Evolutionary conservation across 2,113 vertebrate genomes (phyloP).

Genomic region (Lasiurus cinereus): DNA sequence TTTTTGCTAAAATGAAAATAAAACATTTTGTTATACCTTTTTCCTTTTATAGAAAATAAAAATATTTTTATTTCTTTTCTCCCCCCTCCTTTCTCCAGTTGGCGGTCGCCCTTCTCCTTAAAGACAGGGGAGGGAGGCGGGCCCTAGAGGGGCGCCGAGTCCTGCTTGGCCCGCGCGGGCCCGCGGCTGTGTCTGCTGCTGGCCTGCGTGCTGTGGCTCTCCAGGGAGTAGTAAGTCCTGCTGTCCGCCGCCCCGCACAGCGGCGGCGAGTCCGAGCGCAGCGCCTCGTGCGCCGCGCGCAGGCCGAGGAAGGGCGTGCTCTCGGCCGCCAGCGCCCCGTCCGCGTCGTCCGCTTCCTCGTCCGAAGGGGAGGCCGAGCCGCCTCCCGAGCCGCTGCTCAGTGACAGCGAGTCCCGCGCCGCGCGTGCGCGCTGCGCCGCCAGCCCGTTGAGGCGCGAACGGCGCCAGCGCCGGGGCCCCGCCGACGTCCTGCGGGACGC

Average conservation of each 20-base stretch:
- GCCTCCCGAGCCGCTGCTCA: constrained; percentile 96
- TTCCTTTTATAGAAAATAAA: constrained; percentile 99
- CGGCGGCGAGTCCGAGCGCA: constrained; percentile 91
- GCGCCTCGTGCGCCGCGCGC: constrained; percentile 91
- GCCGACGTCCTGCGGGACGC: constrained; percentile 90
- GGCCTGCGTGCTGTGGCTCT: constrained; percentile 90
- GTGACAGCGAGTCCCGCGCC: constrained; percentile 94
- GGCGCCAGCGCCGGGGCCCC: constrained; percentile 93
- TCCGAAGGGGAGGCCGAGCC: constrained; percentile 88
- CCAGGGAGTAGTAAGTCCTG: constrained; percentile 96
- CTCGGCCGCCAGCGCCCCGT: constrained; percentile 95
- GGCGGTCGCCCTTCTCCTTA: constrained; percentile 71
- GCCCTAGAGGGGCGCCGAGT: constrained; percentile 93
- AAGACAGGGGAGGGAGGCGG: constrained; percentile 58
- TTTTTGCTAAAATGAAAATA: constrained; percentile 99
- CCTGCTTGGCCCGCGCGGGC: constrained; percentile 91
- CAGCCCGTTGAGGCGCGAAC: constrained; percentile 96
- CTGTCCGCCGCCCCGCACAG: constrained; percentile 93
- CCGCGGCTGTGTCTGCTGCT: constrained; percentile 91
- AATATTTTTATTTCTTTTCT: constrained; percentile 86
- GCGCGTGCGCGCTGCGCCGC: constrained; percentile 93
- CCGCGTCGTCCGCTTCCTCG: constrained; percentile 82
- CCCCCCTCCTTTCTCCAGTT: constrained; percentile 66
- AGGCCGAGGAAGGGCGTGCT: constrained; percentile 98
- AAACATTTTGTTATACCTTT: constrained; percentile 99